Conservation (phyloP, 1,140 invertebrate genomes). For the Zaprionus gabonicus region DNA sequence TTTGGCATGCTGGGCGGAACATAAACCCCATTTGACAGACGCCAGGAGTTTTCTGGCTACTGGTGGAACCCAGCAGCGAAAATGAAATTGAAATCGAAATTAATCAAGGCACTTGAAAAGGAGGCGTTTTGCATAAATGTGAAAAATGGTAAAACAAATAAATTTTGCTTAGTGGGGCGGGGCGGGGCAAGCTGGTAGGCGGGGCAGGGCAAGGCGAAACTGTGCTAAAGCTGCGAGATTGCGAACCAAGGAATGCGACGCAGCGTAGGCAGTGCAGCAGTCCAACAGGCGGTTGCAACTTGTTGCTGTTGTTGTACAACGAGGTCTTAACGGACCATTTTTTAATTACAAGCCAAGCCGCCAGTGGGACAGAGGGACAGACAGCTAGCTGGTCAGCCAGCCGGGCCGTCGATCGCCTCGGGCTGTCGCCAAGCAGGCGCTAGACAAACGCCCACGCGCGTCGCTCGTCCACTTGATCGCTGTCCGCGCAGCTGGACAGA, state of each 20-base stretch:
- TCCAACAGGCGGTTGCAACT: slow-evolving; percentile 36
- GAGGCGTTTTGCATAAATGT: slow-evolving; percentile 63
- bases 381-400: neutral
- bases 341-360: slow-evolving; percentile 69
- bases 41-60: slow-evolving; percentile 52
- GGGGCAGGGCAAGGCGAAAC: slow-evolving; percentile 2
- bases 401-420: slow-evolving; percentile 40
- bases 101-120: slow-evolving; percentile 59
- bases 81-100: slow-evolving; percentile 78
- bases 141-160: slow-evolving; percentile 23
- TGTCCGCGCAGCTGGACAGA: slow-evolving; percentile 34
- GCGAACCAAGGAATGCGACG: slow-evolving; percentile 59
- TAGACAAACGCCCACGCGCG: slow-evolving; percentile 74
- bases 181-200: neutral
- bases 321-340: slow-evolving; percentile 60
- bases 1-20: neutral
- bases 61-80: slow-evolving; percentile 37
- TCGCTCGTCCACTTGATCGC: slow-evolving; percentile 57
- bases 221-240: slow-evolving; percentile 25
- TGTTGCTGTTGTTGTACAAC: slow-evolving; percentile 27
- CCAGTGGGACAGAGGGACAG: neutral
- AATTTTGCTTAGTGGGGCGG: neutral
- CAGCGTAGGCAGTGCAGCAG: slow-evolving; percentile 63
- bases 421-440: slow-evolving; percentile 65
- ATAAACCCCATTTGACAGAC: slow-evolving; percentile 54